These are phyloP conservation scores for Pachycephus smyrnensis DNA, from an alignment of 2,888 invertebrate species.

Conservation along the genomic window DNA sequence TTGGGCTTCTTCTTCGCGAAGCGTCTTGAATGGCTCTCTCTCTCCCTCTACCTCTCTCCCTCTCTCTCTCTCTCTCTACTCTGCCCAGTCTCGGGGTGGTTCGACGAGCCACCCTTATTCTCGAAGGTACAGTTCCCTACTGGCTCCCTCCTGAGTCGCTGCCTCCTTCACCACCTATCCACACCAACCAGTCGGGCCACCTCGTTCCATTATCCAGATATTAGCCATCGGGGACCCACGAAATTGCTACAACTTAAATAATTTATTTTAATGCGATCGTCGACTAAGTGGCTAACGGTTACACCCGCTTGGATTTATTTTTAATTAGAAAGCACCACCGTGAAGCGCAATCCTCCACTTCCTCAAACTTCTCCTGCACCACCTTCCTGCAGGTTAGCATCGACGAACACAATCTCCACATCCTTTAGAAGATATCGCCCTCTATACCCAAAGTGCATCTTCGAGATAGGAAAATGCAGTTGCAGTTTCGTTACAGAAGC, in stretches of 20 bases:
- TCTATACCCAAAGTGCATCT: no score
- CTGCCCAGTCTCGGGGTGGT: constrained; percentile 23
- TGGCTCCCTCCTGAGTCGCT: background rate
- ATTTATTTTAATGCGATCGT: constrained; percentile 64
- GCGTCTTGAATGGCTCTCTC: constrained; percentile 28
- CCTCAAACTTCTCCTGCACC: no score
- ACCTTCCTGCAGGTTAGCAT: no score
- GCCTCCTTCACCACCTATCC: background rate
- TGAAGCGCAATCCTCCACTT: constrained; percentile 8
- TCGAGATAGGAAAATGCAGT: no score
- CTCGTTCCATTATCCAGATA: constrained; percentile 64
- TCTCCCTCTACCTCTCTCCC: constrained; percentile 30
- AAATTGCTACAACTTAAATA: constrained; percentile 65
- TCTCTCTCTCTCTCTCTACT: constrained; percentile 28
- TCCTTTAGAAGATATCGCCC: no score
- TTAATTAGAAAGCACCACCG: constrained; percentile 49
- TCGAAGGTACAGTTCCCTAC: constrained; percentile 7
- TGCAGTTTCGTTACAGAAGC: no score
- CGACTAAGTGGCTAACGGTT: constrained; percentile 57
- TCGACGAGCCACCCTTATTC: constrained; percentile 27
- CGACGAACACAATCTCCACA: no score
- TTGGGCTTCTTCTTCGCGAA: constrained; percentile 31
- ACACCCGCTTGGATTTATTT: constrained; percentile 54
- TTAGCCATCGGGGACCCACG: constrained; percentile 65
- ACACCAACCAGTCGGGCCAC: constrained; percentile 23